Base-by-base conservation (phyloP, 2,113 vertebrate species). In the Pelmatolapia mariae region DNA sequence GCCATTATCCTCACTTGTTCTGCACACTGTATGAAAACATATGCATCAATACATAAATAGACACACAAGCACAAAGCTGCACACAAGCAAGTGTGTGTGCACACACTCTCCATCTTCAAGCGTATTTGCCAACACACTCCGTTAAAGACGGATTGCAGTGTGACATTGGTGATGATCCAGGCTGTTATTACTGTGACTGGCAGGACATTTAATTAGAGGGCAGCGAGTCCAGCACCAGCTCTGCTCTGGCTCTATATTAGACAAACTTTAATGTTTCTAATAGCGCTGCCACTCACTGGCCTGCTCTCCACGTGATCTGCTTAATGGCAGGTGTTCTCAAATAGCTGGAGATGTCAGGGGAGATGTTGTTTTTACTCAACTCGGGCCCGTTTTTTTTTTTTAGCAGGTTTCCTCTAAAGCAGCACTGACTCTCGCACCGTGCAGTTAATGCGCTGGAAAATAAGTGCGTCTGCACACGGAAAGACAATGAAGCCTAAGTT, bases 191-290 rank as follows among this genome's bases (percentile, higher is more conserved):
- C 80, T 76, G 81, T 90, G 90, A 93, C 86, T 93, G 92, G 88
- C 94, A 93, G 91, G 86, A 89, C 82, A 92, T 94, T 95, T 95
- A 93, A 95, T 96, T 91, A 93, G 86, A 89, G 92, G 93, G 84
- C 92, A 92, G 31, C 15, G 76, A 59, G 93, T 93, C 80, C 91
- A 87, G 76, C 80, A 7, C 71, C 71, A 9, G 86, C 93, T 93
- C 82, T 78, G 86, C 52, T 57, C 85, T 10, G 50, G 85, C 80
- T 88, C 83, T 88, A 86, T 93, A 92, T 89, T 86, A 88, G 88
- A 92, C 87, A 85, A 80, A 76, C 78, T 84, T 86, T 84, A 89
- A 91, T 88, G 89, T 82, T 86, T 83, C 86, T 79, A 89, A 90
- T 85, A 43, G 85, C 22, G 3, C 31, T 88, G 85, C 91, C 92